These are phyloP conservation scores for Mungos mungo DNA, from an alignment of 2,113 vertebrate genomes.

Conservation along the genomic window DNA sequence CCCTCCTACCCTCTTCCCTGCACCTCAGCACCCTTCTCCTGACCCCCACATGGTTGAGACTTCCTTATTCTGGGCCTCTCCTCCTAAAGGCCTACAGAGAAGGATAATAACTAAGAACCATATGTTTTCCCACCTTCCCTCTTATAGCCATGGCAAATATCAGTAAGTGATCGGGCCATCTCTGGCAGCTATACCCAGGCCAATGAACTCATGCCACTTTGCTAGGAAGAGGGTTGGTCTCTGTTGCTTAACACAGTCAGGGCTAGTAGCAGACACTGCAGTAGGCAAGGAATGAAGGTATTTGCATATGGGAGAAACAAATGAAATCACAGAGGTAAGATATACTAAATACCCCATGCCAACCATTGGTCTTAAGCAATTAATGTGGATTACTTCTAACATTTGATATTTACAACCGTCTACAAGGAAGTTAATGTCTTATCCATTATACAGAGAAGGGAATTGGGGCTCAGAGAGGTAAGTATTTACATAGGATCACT, in stretches of 20 bases:
- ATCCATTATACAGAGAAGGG: background rate
- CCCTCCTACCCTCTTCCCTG: background rate
- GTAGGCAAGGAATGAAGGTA: background rate
- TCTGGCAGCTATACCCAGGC: background rate
- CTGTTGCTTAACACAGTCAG: background rate
- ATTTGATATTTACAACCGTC: background rate
- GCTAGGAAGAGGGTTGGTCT: background rate
- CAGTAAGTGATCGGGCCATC: background rate
- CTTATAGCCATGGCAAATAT: background rate
- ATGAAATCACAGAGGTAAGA: background rate
- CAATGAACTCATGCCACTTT: background rate
- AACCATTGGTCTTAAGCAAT: background rate
- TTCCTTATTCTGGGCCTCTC: background rate
- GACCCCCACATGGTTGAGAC: background rate
- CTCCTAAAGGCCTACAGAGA: background rate
- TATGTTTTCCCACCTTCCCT: background rate
- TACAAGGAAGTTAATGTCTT: background rate
- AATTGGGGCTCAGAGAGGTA: background rate
- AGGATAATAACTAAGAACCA: background rate
- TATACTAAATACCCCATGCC: background rate
- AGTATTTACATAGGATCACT: background rate
- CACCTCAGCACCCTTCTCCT: background rate
- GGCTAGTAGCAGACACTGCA: background rate
- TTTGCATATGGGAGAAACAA: background rate
- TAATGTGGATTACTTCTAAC: background rate